Percentiles rank a stretch among this genome's conserved stretches.
These are phyloP conservation scores for Hemicrepidius hirtus DNA, from an alignment of 2,888 invertebrate species.

Conservation along the genomic window DNA sequence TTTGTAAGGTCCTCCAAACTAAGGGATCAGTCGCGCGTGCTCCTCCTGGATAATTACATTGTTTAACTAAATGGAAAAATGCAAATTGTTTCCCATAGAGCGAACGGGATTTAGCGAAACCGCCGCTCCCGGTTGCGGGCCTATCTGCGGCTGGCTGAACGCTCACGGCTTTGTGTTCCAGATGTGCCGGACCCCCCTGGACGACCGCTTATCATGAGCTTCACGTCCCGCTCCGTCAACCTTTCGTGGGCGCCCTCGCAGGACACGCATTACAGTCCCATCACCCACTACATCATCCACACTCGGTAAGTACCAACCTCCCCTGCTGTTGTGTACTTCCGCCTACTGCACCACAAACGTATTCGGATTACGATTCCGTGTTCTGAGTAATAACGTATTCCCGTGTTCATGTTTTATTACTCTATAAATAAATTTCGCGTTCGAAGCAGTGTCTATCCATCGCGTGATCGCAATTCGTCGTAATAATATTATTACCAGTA, in stretches of 20 bases:
- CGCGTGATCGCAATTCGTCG: constrained; percentile 29
- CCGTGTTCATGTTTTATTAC: constrained; percentile 40
- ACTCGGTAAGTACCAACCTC: constrained; percentile 77
- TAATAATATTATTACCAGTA: constrained; percentile 25
- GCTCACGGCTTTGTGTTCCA: constrained; percentile 68
- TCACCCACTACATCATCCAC: constrained; percentile 83
- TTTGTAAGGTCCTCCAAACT: constrained; percentile 21
- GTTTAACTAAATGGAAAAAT: constrained; percentile 51
- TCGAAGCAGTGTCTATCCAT: constrained; percentile 36
- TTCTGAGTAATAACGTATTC: constrained; percentile 41
- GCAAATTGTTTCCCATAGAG: constrained; percentile 48
- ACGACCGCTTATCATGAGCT: constrained; percentile 81
- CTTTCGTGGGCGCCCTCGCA: constrained; percentile 84
- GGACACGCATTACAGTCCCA: constrained; percentile 80
- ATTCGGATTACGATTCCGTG: constrained; percentile 41
- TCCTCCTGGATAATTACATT: constrained; percentile 41
- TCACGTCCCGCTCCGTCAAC: constrained; percentile 83
- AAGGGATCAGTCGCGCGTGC: constrained; percentile 33
- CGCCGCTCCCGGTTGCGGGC: constrained; percentile 38
- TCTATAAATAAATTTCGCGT: constrained; percentile 37
- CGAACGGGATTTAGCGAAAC: constrained; percentile 46
- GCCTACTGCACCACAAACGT: constrained; percentile 39
- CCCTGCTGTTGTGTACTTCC: constrained; percentile 39
- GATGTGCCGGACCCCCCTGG: constrained; percentile 84
- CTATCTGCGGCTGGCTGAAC: constrained; percentile 47